Evolutionary conservation across 2,797 vertebrate species (phyloP).

Genomic region (Capromys pilorides): DNA sequence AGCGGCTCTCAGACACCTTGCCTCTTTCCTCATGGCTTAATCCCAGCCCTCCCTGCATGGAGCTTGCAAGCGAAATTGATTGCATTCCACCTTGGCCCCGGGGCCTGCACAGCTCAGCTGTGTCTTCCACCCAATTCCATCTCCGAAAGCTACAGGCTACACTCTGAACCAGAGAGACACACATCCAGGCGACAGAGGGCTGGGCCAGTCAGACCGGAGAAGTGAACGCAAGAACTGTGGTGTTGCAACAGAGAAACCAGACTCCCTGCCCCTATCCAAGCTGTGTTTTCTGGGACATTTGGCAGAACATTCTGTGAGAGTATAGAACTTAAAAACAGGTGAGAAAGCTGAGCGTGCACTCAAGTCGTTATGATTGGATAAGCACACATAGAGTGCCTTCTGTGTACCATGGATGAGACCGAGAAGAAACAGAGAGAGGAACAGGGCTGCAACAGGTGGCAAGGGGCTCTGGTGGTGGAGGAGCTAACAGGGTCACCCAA

Average conservation of each 20-base stretch:
- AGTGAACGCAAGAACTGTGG: background rate
- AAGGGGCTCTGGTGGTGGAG: rapidly evolving
- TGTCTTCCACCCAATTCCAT: background rate
- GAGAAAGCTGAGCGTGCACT: background rate
- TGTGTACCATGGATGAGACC: background rate
- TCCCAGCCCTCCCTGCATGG: background rate
- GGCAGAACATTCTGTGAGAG: background rate
- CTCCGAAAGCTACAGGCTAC: background rate
- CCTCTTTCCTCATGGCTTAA: background rate
- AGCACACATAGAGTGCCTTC: background rate
- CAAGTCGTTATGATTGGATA: background rate
- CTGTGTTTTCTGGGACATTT: slow-evolving; percentile 34
- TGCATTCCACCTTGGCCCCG: background rate
- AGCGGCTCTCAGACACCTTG: background rate
- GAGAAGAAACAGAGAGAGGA: background rate
- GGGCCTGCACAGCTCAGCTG: background rate
- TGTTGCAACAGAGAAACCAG: background rate
- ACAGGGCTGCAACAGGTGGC: rapidly evolving
- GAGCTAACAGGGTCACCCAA: background rate
- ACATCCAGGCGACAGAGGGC: background rate
- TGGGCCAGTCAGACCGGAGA: background rate
- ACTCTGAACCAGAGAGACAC: slow-evolving; percentile 4
- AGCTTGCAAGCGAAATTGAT: background rate
- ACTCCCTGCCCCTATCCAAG: background rate
- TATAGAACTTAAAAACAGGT: background rate